Evolutionary conservation across 1,140 invertebrate species (phyloP).

Genomic region (Drosophila quadrilineata): DNA sequence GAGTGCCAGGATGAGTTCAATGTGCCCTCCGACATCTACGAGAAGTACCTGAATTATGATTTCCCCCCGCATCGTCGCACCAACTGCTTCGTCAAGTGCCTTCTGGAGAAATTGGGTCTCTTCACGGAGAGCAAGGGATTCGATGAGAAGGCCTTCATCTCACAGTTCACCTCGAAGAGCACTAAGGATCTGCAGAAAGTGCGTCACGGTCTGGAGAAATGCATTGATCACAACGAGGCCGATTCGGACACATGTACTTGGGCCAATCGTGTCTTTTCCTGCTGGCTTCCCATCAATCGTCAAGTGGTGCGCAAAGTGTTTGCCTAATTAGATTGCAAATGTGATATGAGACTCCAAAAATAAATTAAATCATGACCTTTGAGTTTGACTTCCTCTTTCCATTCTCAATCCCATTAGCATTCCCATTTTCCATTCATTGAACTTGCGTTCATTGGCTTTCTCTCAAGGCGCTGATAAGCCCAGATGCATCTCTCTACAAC

Average conservation of each 20-base stretch:
- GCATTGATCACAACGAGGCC: conserved; percentile 74
- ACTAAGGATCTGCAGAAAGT: conserved; percentile 44
- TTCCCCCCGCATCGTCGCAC: conserved; percentile 68
- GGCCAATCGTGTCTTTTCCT: conserved; percentile 74
- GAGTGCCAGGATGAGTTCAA: conserved; percentile 58
- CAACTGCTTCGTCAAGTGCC: conserved; percentile 72
- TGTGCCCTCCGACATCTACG: conserved; percentile 72
- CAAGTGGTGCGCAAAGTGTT: conserved; percentile 65
- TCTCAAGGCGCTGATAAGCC: conserved; percentile 54
- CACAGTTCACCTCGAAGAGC: conserved; percentile 58
- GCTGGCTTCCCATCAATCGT: conserved; percentile 75
- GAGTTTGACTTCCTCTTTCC: not conserved
- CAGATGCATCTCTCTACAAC: conserved; percentile 8
- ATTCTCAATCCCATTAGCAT: not conserved
- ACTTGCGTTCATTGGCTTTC: conserved; percentile 41
- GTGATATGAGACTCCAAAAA: conserved; percentile 1
- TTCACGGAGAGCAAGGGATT: conserved; percentile 64
- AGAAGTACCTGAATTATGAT: conserved; percentile 66
- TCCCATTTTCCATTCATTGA: conserved; percentile 49
- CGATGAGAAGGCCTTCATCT: conserved; percentile 56
- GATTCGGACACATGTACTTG: conserved; percentile 69
- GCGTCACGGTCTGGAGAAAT: conserved; percentile 73
- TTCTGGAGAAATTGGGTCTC: conserved; percentile 69
- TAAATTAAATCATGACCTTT: not conserved
- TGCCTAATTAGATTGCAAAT: conserved; percentile 1